Evolutionary conservation across 2,888 invertebrate species (phyloP), one percentile per base, ranked within the genome.

Genomic region (Drosophila recens): DNA sequence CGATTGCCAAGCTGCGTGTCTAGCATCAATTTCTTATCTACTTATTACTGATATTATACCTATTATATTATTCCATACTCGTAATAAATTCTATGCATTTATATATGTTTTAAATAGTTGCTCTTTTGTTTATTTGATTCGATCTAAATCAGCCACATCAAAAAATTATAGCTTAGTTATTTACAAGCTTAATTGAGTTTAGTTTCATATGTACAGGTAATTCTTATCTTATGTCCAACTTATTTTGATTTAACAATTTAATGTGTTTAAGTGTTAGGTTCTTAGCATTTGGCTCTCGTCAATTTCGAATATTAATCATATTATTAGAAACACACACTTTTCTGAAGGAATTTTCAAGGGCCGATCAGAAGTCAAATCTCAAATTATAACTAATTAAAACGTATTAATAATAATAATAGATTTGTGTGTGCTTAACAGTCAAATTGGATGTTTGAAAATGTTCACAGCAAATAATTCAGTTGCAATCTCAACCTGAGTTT

Each of bases 1-100:
- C 97, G 8, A 94, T 97, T 91, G 94, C 94, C 65, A 97, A 97
- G 92, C 90, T 97, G 72, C 96, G 94, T 89, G 90, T 93, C 62
- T 92, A 90, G 27, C 49, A 6, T 51, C 42, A 4, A 0, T 20
- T 36, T 23, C 13, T 5, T 51, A 9, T 13, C 17, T 46, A 33
- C 45, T 20, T 43, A 23, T 51, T 53, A 4, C 17, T 48, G 30
- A 33, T 57, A 53, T 51, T 36, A 58, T 45, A 27, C 27, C 5
- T 27, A 49, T 45, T 69, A 34, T 57, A 71, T 9, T 9, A 8
- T 48, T 45, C 27, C 23, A 23, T 30, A 30, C 2, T 30, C 1
- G 58, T 59, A 56, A 70, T 59, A 49, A 67, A 73, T 45, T 27
- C 33, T 33, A 11, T 38, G 30, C 36, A 49, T 40, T 15, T 20